Conservation (phyloP, 1,140 invertebrate genomes). For the Helicoverpa armigera region DNA sequence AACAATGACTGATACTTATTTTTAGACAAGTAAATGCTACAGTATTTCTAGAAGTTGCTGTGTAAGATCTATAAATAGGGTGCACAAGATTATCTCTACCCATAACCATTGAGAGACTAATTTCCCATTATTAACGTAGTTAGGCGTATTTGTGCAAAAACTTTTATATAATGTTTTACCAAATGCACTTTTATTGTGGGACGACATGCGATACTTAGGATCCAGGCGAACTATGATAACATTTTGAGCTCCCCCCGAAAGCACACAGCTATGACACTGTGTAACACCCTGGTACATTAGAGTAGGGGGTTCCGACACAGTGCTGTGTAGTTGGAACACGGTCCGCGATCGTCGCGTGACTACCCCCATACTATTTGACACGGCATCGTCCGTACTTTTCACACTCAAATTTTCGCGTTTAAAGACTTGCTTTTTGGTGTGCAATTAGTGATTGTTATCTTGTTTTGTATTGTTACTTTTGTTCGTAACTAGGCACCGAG, state of each 20-base stretch:
- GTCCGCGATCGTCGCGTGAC: constrained; percentile 63
- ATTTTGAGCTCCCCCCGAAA: constrained; percentile 32
- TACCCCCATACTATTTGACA: constrained; percentile 64
- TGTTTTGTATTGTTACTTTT: constrained; percentile 47
- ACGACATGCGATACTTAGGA: constrained; percentile 58
- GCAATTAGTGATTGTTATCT: constrained; percentile 77
- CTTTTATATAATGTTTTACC: constrained; percentile 37
- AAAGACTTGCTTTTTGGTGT: constrained; percentile 69
- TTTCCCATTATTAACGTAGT: constrained; percentile 43
- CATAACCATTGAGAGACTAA: constrained; percentile 31
- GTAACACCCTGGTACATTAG: neutral
- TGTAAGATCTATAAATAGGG: neutral
- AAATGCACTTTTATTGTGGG: constrained; percentile 57
- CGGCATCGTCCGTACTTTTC: constrained; percentile 71
- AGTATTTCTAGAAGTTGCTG: neutral
- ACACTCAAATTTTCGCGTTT: constrained; percentile 72
- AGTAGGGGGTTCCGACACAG: constrained; percentile 43
- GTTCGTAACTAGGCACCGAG: constrained; percentile 43
- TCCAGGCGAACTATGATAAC: constrained; percentile 51
- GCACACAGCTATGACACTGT: constrained; percentile 41
- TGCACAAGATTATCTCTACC: neutral
- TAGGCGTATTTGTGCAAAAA: constrained; percentile 41
- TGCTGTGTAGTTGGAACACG: constrained; percentile 55
- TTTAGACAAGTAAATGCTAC: neutral
- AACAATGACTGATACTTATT: no score